Evolutionary conservation across 2,113 vertebrate genomes (phyloP).

Genomic region (Labrus mixtus): DNA sequence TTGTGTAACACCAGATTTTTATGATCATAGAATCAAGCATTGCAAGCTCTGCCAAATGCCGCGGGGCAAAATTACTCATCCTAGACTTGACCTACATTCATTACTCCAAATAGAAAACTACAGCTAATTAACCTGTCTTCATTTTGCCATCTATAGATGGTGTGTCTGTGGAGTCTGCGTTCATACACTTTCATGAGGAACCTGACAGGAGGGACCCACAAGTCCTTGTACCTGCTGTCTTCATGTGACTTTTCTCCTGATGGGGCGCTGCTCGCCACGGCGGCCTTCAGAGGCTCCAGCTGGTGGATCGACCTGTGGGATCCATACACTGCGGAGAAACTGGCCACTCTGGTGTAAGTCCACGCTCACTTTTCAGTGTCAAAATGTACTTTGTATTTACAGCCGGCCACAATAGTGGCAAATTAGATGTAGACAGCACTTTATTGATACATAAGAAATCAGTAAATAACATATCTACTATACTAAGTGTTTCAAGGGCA

Average conservation of each 20-base stretch:
- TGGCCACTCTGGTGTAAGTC: slow-evolving; percentile 88
- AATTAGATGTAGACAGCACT: no score
- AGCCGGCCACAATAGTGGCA: no score
- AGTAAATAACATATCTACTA: no score
- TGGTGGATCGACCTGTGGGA: slow-evolving; percentile 96
- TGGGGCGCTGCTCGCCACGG: slow-evolving; percentile 92
- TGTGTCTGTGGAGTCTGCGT: slow-evolving; percentile 94
- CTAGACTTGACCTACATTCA: not conserved
- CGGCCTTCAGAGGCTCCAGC: slow-evolving; percentile 86
- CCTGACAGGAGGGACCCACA: slow-evolving; percentile 88
- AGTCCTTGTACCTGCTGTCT: slow-evolving; percentile 86
- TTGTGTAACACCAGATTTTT: slow-evolving; percentile 6
- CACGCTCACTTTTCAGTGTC: not conserved
- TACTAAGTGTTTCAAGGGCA: no score
- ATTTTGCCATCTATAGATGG: slow-evolving; percentile 80
- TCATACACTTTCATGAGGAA: slow-evolving; percentile 93
- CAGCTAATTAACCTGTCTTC: not conserved
- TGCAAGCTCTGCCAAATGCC: no score
- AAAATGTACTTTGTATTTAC: not conserved
- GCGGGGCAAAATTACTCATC: not conserved
- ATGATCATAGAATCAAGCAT: no score
- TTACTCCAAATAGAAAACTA: not conserved
- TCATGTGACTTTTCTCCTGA: slow-evolving; percentile 96
- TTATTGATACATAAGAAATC: no score
- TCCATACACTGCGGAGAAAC: slow-evolving; percentile 93